Percentiles rank a stretch among this genome's conserved stretches.
These are phyloP conservation scores for Neosalanx taihuensis DNA, from an alignment of 2,797 vertebrate genomes.

Conservation along the genomic window DNA sequence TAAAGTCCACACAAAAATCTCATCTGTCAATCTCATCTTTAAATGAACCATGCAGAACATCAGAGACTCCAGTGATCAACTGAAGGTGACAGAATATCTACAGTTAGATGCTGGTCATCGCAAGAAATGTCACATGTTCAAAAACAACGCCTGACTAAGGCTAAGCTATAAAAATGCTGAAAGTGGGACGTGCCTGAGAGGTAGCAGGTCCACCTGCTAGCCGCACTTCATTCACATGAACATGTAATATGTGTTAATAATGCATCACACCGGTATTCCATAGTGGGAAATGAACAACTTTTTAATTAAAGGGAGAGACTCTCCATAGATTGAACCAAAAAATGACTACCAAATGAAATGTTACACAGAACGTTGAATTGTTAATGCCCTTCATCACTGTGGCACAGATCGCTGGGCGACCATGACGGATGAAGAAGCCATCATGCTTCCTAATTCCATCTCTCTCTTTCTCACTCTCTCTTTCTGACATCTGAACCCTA, in stretches of 20 bases:
- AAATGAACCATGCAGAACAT: neutral
- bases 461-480: conserved; percentile 22
- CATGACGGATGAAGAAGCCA: conserved; percentile 17
- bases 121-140: neutral
- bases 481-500: neutral
- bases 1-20: neutral
- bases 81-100: neutral
- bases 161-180: neutral
- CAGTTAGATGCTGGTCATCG: neutral
- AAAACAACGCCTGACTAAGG: neutral
- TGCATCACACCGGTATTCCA: conserved; percentile 37
- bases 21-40: neutral
- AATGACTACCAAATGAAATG: conserved; percentile 52
- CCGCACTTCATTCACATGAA: neutral
- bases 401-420: conserved; percentile 12
- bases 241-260: conserved; percentile 30
- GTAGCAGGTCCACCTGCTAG: conserved; percentile 5
- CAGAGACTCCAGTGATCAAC: neutral
- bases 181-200: neutral
- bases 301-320: conserved; percentile 38
- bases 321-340: conserved; percentile 1
- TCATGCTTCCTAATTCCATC: conserved; percentile 38
- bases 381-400: conserved; percentile 44
- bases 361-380: conserved; percentile 53
- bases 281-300: conserved; percentile 43